Conservation (phyloP, 1,140 invertebrate species). For the Drosophila azteca region DNA sequence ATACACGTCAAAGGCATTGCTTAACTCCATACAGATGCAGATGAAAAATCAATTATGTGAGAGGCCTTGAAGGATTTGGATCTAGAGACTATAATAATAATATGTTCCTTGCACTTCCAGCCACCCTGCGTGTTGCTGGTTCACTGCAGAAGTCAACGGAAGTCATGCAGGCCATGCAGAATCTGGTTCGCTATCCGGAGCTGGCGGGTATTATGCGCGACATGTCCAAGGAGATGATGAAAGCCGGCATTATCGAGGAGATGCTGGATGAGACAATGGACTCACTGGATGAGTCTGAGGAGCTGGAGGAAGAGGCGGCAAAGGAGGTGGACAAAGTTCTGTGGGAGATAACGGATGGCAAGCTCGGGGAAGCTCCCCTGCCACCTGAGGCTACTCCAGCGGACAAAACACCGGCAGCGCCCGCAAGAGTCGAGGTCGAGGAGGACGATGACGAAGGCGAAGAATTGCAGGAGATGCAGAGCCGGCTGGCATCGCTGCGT, state of each 20-base stretch:
- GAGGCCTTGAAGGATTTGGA: conserved; percentile 17
- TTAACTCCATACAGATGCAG: conserved; percentile 98
- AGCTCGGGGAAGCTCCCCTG: conserved; percentile 94
- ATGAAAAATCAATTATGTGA: conserved; percentile 99
- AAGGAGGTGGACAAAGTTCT: conserved; percentile 98
- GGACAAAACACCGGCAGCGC: conserved; percentile 84
- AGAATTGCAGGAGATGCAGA: conserved; percentile 85
- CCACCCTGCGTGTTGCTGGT: conserved; percentile 95
- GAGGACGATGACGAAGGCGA: conserved; percentile 84
- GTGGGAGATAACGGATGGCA: conserved; percentile 97
- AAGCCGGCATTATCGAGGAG: conserved; percentile 99
- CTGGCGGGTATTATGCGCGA: conserved; percentile 98
- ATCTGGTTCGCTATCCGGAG: conserved; percentile 94
- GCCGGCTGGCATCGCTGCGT: conserved; percentile 79
- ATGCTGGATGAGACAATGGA: conserved; percentile 99
- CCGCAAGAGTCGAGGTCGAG: conserved; percentile 45
- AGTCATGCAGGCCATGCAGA: conserved; percentile 98
- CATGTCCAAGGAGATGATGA: conserved; percentile 99
- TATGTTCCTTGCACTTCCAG: conserved; percentile 80
- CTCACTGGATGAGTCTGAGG: conserved; percentile 93
- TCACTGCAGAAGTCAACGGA: conserved; percentile 96
- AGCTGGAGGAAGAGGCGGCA: conserved; percentile 96
- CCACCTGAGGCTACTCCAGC: conserved; percentile 88
- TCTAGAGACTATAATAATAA: not conserved
- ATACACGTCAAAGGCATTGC: conserved; percentile 97